Evolutionary conservation across 1,140 invertebrate species (phyloP).

Genomic region (Listronotus bonariensis): DNA sequence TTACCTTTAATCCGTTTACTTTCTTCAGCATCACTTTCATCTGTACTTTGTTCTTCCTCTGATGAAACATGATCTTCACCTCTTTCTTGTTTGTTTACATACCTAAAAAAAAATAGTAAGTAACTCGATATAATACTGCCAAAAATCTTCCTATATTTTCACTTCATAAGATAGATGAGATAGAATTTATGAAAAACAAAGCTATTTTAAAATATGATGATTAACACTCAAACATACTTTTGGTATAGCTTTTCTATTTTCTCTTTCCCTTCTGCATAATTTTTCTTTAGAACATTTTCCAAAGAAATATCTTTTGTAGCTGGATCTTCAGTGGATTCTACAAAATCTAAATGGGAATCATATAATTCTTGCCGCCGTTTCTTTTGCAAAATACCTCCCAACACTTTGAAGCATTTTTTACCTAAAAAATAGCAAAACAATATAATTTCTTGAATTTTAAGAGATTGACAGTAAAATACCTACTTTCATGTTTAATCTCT

Average conservation of each 20-base stretch:
- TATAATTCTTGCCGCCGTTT: conserved; percentile 61
- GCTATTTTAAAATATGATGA: conserved; percentile 8
- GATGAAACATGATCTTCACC: conserved; percentile 21
- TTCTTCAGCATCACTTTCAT: conserved; percentile 19
- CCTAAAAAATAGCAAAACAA: conserved; percentile 52
- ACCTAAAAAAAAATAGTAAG: conserved; percentile 12
- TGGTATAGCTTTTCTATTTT: conserved; percentile 59
- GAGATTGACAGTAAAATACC: conserved; percentile 32
- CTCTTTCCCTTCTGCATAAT: conserved; percentile 54
- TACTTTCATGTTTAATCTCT: conserved; percentile 57
- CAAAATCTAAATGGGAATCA: conserved; percentile 55
- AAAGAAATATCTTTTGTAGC: conserved; percentile 57
- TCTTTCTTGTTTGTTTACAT: conserved; percentile 37
- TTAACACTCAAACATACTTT: conserved; percentile 51
- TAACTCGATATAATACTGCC: background rate
- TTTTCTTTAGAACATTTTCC: conserved; percentile 56
- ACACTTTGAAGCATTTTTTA: conserved; percentile 59
- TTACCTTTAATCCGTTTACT: background rate
- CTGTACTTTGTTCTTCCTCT: conserved; percentile 20
- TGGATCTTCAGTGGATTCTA: conserved; percentile 60
- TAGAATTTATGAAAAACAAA: conserved; percentile 8
- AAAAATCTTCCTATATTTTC: too few species aligned
- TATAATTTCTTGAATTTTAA: too few species aligned
- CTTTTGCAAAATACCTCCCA: conserved; percentile 60
- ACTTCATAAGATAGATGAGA: background rate